Conservation (phyloP, 2,113 vertebrate genomes). For the Suncus etruscus region DNA sequence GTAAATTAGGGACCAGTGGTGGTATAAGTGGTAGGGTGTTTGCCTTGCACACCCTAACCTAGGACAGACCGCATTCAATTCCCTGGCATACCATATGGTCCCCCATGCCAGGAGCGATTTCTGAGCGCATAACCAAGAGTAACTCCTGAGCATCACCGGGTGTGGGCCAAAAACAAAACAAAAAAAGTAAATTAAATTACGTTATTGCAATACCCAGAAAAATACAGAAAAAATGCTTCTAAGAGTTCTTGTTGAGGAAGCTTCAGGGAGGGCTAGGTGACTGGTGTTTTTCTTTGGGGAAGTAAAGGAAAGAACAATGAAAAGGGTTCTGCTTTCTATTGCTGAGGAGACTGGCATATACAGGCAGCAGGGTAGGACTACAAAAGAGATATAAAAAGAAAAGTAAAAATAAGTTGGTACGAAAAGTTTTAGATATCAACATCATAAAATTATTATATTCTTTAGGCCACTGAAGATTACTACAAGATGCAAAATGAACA, state of each 20-base stretch:
- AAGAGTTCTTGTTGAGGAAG: background rate
- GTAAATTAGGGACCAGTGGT: slow-evolving; percentile 1
- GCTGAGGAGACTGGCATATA: background rate
- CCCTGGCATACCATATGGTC: no score
- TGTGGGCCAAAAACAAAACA: no score
- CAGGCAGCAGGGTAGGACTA: background rate
- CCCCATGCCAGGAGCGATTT: no score
- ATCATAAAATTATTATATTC: background rate
- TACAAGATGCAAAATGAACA: background rate
- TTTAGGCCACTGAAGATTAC: background rate
- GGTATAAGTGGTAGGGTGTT: no score
- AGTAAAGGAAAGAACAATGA: slow-evolving; percentile 4
- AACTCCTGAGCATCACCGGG: no score
- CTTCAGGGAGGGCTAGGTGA: background rate
- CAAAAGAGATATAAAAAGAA: background rate
- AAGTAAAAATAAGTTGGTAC: background rate
- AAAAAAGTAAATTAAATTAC: slow-evolving; percentile 47
- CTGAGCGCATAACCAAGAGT: no score
- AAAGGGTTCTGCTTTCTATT: background rate
- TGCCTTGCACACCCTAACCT: no score
- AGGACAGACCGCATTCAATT: no score
- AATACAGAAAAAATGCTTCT: background rate
- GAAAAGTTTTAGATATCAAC: background rate
- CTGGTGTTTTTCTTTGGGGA: background rate
- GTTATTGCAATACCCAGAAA: background rate